These are phyloP conservation scores for Morpho achilles DNA, from an alignment of 2,888 invertebrate genomes.

Conservation along the genomic window DNA sequence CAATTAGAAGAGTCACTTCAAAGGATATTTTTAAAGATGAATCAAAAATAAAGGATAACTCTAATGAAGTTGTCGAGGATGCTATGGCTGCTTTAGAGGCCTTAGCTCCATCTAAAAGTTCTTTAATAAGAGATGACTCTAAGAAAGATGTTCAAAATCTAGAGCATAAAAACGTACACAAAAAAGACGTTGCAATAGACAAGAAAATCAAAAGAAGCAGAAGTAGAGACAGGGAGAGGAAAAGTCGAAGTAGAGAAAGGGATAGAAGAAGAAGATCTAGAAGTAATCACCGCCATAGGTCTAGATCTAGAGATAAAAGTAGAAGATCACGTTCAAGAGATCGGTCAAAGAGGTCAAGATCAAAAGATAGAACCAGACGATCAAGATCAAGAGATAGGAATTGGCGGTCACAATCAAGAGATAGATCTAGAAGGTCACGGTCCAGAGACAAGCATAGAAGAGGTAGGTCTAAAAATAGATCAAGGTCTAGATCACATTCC, in stretches of 20 bases:
- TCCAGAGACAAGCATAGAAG: conserved; percentile 40
- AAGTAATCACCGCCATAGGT: conserved; percentile 43
- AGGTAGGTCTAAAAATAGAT: conserved; percentile 44
- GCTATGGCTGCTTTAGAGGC: conserved; percentile 93
- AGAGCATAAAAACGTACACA: conserved; percentile 45
- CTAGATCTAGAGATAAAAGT: conserved; percentile 35
- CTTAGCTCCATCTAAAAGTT: conserved; percentile 83
- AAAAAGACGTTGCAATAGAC: conserved; percentile 42
- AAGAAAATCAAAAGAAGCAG: conserved; percentile 33
- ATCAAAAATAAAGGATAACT: conserved; percentile 36
- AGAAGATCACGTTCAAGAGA: conserved; percentile 45
- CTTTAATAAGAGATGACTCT: conserved; percentile 33
- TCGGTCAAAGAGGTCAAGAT: conserved; percentile 45
- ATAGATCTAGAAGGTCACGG: conserved; percentile 17
- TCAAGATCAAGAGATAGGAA: conserved; percentile 33
- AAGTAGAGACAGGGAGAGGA: conserved; percentile 27
- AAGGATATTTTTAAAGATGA: conserved; percentile 69
- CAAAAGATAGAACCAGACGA: conserved; percentile 29
- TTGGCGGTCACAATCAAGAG: conserved; percentile 23
- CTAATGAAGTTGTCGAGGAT: conserved; percentile 82
- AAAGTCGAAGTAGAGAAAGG: conserved; percentile 35
- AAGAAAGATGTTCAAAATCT: conserved; percentile 42
- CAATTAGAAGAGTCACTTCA: conserved; percentile 53
- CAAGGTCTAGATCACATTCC: conserved; percentile 44
- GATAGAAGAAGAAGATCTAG: conserved; percentile 36